phyloP scores from a whole-genome alignment of 2,888 invertebrate genomes.

The Rotaria socialis region DNA sequence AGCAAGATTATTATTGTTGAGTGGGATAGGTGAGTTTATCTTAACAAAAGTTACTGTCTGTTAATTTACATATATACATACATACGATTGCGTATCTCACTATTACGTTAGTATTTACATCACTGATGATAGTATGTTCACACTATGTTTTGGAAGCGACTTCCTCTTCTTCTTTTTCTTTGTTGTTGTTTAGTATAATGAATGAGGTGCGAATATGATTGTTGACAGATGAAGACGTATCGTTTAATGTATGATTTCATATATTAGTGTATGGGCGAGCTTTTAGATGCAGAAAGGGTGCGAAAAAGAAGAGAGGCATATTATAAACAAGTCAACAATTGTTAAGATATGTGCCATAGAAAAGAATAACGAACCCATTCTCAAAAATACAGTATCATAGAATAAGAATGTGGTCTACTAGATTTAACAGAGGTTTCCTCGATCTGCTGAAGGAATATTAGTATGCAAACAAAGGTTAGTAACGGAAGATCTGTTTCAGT shows the following conservation, averaged over 20 bases:
- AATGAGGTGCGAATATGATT: background rate
- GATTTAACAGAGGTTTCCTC: background rate
- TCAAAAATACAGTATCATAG: background rate
- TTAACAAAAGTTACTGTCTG: background rate
- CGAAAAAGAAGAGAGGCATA: background rate
- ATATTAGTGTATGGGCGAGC: background rate
- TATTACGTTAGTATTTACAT: background rate
- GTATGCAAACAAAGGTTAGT: background rate
- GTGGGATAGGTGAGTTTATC: background rate
- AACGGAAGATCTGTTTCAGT: background rate
- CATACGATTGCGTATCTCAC: background rate
- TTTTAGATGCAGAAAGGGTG: background rate
- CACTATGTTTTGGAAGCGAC: background rate
- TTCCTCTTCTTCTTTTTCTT: too few relatives aligned
- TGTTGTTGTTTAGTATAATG: background rate
- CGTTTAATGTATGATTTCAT: background rate
- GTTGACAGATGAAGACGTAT: background rate
- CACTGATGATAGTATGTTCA: background rate
- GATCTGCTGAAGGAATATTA: background rate
- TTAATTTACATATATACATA: background rate
- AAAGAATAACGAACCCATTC: background rate
- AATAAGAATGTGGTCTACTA: background rate
- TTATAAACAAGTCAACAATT: constrained; percentile 1
- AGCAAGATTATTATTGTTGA: background rate
- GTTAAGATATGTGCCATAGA: background rate